Percentiles rank a stretch among this genome's conserved stretches.
These are phyloP conservation scores for Chirona hameri DNA, from an alignment of 2,888 invertebrate genomes.

Conservation along the genomic window DNA sequence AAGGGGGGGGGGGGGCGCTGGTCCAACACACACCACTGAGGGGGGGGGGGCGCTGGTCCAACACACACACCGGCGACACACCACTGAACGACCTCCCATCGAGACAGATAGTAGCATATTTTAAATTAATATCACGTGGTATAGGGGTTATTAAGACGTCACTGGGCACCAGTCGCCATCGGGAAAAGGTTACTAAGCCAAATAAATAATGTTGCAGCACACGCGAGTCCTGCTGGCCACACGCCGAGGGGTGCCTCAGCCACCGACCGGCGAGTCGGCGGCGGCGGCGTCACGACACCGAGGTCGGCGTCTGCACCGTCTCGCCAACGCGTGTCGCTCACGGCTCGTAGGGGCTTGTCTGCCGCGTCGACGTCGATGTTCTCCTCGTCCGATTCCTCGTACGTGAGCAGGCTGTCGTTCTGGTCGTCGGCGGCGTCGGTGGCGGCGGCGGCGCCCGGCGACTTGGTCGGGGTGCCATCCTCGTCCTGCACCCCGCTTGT, in stretches of 20 bases:
- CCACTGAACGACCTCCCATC: background rate
- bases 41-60: background rate
- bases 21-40: no score
- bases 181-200: background rate
- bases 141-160: background rate
- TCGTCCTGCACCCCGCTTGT: slow-evolving; percentile 39
- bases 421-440: background rate
- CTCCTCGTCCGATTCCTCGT: slow-evolving; percentile 10
- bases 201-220: background rate
- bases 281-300: background rate
- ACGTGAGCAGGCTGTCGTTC: background rate
- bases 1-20: background rate
- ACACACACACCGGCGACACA: no score
- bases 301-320: background rate
- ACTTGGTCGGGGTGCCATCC: slow-evolving; percentile 33
- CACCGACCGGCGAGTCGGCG: no score
- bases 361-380: slow-evolving; percentile 12
- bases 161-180: background rate
- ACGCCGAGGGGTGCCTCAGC: background rate
- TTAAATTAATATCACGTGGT: slow-evolving; percentile 6
- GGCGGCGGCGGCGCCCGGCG: background rate
- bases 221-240: background rate
- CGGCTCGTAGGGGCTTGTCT: background rate
- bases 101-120: background rate
- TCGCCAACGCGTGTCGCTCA: background rate